Evolutionary conservation across 2,113 vertebrate genomes (phyloP), one percentile per base, ranked within the genome.

Genomic region (Poicephalus gulielmi): DNA sequence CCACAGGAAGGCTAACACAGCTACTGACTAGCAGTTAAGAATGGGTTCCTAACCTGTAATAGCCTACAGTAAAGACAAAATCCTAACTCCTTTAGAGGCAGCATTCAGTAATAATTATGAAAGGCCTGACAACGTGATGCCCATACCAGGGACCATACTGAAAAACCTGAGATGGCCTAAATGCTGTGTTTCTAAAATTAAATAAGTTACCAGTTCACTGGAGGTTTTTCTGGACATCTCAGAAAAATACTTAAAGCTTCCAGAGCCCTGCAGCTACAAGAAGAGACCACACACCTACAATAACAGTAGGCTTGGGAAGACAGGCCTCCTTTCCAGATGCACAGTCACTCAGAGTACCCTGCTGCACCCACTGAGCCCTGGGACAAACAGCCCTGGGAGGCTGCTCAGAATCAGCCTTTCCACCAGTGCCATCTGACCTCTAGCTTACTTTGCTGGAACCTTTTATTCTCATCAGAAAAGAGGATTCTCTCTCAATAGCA

Each of bases 301-400:
- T 53, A 63, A 17, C 18, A 44, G 27, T 7, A 74, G 30, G 17
- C 27, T 41, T 60, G 52, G 66, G 43, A 59, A 66, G 55, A 41
- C 46, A 68, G 44, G n/a, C 30, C 74, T 53, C 44, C 22, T 47
- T 17, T 31, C 24, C 63, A 35, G 69, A n/a, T 2, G 53, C 6
- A 13, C 35, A 37, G 2, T 1, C 8, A 2, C n/a, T 7, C 44
- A 8, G 41, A 33, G 52, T 1, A 13, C n/a, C 68, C 63, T 6
- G 31, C 47, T 31, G 86, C 11, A 33, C 75, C 41, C 4, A 0
- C 57, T n/a, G 57, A 59, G 33, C 33, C 66, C 66, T 25, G 2
- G 50, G 88, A 78, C 50, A 52, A 17, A n/a, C 39, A 66, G 64
- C 68, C n/a, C 62, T 15, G 59, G 14, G 64, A 17, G 31, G 9